A percentile compares a stretch with the other conserved stretches of the same genome.
Conservation (phyloP, 1,140 invertebrate species). For the Diabrotica undecimpunctata region DNA sequence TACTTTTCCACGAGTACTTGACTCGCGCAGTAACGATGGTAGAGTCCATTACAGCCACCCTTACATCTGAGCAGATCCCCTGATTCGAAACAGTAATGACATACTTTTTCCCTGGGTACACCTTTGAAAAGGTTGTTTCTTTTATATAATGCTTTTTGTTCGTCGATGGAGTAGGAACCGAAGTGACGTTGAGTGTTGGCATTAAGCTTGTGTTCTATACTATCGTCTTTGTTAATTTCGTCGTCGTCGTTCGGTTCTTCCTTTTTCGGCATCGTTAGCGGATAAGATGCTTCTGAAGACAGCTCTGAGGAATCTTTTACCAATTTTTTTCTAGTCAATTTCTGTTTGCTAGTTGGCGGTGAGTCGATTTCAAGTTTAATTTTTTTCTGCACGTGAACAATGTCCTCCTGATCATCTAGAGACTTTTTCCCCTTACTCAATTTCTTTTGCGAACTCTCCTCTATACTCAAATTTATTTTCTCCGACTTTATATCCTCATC, state of each 20-base stretch:
- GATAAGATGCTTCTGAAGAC: background rate
- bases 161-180: slow-evolving; percentile 28
- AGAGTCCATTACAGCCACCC: slow-evolving; percentile 54
- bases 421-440: too few species aligned
- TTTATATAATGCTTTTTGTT: slow-evolving; percentile 27
- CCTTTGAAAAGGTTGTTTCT: slow-evolving; percentile 59
- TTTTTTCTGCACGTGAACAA: too few species aligned
- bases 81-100: slow-evolving; percentile 62
- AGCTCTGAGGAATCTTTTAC: too few species aligned
- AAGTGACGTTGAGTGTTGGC: slow-evolving; percentile 26
- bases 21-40: slow-evolving; percentile 51
- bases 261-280: background rate
- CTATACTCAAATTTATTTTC: background rate
- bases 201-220: slow-evolving; percentile 41
- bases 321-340: too few species aligned
- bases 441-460: too few species aligned
- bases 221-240: slow-evolving; percentile 36
- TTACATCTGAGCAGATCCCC: slow-evolving; percentile 62
- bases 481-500: slow-evolving; percentile 2
- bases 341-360: too few species aligned
- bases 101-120: slow-evolving; percentile 58
- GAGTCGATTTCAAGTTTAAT: too few species aligned
- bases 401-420: too few species aligned
- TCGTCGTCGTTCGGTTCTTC: background rate
- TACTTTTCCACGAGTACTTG: slow-evolving; percentile 9